Evolutionary conservation across 2,113 vertebrate species (phyloP), one percentile per base, ranked within the genome.

Genomic region (Pipa parva): DNA sequence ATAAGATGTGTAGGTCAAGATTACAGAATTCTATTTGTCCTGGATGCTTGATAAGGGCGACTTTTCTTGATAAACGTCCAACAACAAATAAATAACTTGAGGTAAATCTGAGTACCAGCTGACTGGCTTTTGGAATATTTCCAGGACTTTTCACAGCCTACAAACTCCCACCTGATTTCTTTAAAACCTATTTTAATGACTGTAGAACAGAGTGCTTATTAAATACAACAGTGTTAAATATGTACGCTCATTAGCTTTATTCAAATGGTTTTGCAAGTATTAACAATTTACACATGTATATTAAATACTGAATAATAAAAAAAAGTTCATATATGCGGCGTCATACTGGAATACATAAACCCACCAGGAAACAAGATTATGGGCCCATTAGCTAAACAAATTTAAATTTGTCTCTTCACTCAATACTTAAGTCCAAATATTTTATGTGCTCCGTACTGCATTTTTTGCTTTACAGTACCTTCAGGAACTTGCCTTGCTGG

Each of bases 121-220:
- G 39, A 42, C 39, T 37, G 26, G 17, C 27, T 27, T 26, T 33
- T 63, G 62, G 50, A 63, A n/a, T n/a, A 37, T 39, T 26, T 39
- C 24, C 49, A 63, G 52, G 29, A 33, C 46, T 36, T 63, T 63
- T 51, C 27, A 36, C 20, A 36, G 31, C 48, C 49, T 37, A n/a
- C 24, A 51, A 13, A 51, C 46, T 63, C 46, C 60, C 21, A 63
- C 29, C 21, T 51, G 60, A 51, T 63, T 63, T 49, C 28, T 37
- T 22, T 63, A 31, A 33, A 63, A 51, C 49, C 49, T 63, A 63
- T 11, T 42, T 63, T 37, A 63, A 51, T 63, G 60, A 37, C 46
- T 63, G 60, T 63, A 63, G 36, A 63, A 42, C 39, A 42, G 39
- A 33, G 36, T 21, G 33, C 49, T 36, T 63, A 63, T 36, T 24